These are phyloP conservation scores for Melitaea cinxia DNA, from an alignment of 1,140 invertebrate species.

Conservation along the genomic window DNA sequence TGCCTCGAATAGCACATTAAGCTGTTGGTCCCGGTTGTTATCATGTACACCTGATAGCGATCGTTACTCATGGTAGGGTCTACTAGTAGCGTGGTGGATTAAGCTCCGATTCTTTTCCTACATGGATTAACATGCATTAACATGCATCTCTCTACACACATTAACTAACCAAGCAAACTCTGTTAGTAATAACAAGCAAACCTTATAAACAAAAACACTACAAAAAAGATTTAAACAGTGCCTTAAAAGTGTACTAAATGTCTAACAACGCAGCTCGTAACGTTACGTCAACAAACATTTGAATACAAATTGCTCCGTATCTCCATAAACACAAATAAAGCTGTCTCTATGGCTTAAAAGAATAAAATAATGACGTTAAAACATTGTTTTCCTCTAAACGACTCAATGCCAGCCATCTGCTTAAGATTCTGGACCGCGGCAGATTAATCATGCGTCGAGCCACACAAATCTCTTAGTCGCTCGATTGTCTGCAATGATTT, in stretches of 20 bases:
- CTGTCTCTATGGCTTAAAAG: neutral
- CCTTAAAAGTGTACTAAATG: neutral
- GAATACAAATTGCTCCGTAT: neutral
- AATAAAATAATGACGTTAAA: conserved; percentile 12
- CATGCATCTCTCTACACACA: too few species aligned
- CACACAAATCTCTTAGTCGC: conserved; percentile 35
- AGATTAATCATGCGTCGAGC: conserved; percentile 22
- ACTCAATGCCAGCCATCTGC: conserved; percentile 13
- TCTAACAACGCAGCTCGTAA: neutral
- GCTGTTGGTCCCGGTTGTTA: too few species aligned
- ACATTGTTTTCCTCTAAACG: conserved; percentile 14
- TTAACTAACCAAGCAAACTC: too few species aligned
- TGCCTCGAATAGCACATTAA: too few species aligned
- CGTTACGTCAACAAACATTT: neutral
- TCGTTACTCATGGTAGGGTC: too few species aligned
- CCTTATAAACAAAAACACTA: neutral
- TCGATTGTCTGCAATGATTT: conserved; percentile 27
- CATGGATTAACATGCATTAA: too few species aligned
- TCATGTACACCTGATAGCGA: too few species aligned
- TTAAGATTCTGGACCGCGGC: conserved; percentile 14
- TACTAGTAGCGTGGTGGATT: too few species aligned
- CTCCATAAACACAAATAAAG: conserved; percentile 6
- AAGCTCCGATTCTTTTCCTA: too few species aligned
- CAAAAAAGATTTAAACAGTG: neutral
- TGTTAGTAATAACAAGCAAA: too few species aligned